These are phyloP conservation scores for Camponotus pennsylvanicus DNA, from an alignment of 1,140 invertebrate genomes.

Conservation along the genomic window DNA sequence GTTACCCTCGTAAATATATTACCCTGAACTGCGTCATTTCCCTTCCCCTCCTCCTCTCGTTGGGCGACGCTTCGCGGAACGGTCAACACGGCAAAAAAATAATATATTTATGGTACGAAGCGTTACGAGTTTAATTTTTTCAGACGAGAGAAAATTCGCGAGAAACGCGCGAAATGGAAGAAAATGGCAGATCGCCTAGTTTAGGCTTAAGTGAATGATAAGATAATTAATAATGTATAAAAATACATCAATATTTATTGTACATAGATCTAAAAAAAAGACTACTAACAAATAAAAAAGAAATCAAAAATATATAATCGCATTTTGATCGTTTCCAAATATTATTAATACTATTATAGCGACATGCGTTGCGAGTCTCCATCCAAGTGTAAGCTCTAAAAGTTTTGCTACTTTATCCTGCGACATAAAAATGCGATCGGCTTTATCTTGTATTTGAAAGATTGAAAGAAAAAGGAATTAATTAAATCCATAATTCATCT, in stretches of 20 bases:
- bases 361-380: neutral
- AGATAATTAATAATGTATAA: conserved; percentile 84
- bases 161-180: conserved; percentile 73
- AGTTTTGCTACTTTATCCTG: conserved; percentile 33
- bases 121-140: conserved; percentile 79
- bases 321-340: conserved; percentile 11
- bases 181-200: conserved; percentile 75
- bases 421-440: conserved; percentile 5
- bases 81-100: conserved; percentile 72
- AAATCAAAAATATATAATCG: conserved; percentile 78
- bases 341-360: neutral
- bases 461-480: neutral
- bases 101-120: conserved; percentile 80
- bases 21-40: conserved; percentile 68
- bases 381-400: neutral
- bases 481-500: neutral
- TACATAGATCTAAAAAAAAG: conserved; percentile 86
- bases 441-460: neutral
- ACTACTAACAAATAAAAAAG: conserved; percentile 85
- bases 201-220: conserved; percentile 81
- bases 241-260: conserved; percentile 86
- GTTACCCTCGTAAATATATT: conserved; percentile 60
- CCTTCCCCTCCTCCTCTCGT: conserved; percentile 24
- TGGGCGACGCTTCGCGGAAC: conserved; percentile 79
- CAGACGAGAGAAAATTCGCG: conserved; percentile 68